Base-by-base conservation (phyloP, 2,113 vertebrate genomes). In the Motacilla alba region DNA sequence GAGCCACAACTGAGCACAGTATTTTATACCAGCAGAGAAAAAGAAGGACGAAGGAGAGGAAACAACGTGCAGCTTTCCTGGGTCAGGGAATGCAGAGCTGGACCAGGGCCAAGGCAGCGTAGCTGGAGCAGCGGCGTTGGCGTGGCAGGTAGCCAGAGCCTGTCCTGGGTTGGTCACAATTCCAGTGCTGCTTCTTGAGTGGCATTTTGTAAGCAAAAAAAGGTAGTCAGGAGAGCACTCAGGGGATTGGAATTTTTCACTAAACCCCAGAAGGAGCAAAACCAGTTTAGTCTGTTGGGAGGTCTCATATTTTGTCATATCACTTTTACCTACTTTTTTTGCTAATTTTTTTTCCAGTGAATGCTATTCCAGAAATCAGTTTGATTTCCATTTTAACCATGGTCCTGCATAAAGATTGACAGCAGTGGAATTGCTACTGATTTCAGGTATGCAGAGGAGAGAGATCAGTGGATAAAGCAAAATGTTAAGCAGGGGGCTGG, bases 311-410 rank as follows among this genome's bases (percentile, higher is more conserved):
- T 88, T 62, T 89, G 28, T 94, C 55, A 0, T 55, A 58, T 80
- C 16, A 0, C 53, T 83, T 77, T 72, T 82, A 39, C 52, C 26
- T 43, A 56, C 59, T 79, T 81, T 26, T 33, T 82, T 94, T 83
- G 66, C 87, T 91, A 53, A 10, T 63, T 79, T 91, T 82, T 44
- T 83, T 87, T 85, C 74, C 63, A 53, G 67, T 46, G 53, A 91
- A 22, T 26, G 33, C 55, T 86, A 15, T 94, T 90, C 59, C 82
- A 90, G 87, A 95, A 74, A 80, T 58, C 19, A 47, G n/a, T 85
- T 66, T 73, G 84, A 69, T 87, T 95, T 87, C 69, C 50, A 43
- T 89, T 94, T 82, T 82, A 73, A 58, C 62, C 3, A 3, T 16
- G 55, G 1, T 11, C 53, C 63, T 56, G 46, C 75, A 46, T 77